Evolutionary conservation across 2,797 vertebrate species (phyloP), one percentile per base, ranked within the genome.

Genomic region (Anguilla megastoma): DNA sequence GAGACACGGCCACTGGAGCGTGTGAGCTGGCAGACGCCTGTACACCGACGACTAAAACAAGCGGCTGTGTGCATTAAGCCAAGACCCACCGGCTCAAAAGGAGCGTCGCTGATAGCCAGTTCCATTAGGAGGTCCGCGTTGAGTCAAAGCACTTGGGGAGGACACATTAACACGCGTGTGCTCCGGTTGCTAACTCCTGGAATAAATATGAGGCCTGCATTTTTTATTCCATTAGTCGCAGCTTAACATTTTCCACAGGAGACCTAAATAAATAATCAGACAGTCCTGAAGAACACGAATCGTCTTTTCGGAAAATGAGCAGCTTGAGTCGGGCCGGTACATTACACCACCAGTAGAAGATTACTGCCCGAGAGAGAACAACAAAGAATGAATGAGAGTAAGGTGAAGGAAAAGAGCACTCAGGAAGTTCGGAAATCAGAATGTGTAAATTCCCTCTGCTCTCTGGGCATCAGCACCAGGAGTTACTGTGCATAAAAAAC

Each of bases 211-310:
- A 95, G 93, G 94, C 93, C 95, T 94, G 93, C 93, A 95, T 96
- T 95, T 95, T 95, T 96, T 96, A 95, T 93, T 95, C 94, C 95
- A 95, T 95, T 97, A 96, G 95, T 94, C 90, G 84, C 76, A 88
- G 93, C 93, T 92, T 94, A 93, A 91, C 95, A 94, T 96, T 94
- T 95, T 95, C 95, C 93, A 93, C 95, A 95, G 93, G 93, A 94
- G 91, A 93, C 94, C 95, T 97, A 96, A 96, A 95, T 96, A 97
- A 97, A 96, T 96, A 94, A 97, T 96, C 93, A 94, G 94, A 93
- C 94, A 95, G 95, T 92, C 95, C 95, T 95, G 95, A 95, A 45
- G 41, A 97, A 95, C 92, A 95, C 90, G 92, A 96, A 96, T 96
- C 95, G 94, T 93, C 93, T 93, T 95, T 96, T 96, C 95, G 14